These are phyloP conservation scores for Halictus rubicundus DNA, from an alignment of 1,140 invertebrate species.

Conservation along the genomic window DNA sequence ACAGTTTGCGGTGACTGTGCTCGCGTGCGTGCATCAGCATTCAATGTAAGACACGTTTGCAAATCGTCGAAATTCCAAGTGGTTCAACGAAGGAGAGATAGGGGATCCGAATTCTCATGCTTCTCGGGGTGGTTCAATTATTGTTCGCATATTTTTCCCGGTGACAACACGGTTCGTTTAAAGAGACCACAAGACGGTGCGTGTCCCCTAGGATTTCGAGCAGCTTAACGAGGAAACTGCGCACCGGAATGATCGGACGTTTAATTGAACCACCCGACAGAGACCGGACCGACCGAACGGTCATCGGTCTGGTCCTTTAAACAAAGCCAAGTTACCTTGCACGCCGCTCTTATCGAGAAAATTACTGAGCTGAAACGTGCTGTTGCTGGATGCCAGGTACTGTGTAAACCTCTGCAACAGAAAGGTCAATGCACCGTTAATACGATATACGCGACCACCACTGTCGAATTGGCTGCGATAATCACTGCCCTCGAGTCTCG, in stretches of 20 bases:
- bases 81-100: neutral
- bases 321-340: slow-evolving; percentile 86
- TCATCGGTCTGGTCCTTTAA: slow-evolving; percentile 6
- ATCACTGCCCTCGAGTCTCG: neutral
- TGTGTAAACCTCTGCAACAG: slow-evolving; percentile 97
- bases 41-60: neutral
- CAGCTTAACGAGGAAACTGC: no score
- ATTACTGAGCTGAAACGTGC: slow-evolving; percentile 98
- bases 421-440: slow-evolving; percentile 27
- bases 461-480: neutral
- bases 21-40: slow-evolving; percentile 9
- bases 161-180: no score
- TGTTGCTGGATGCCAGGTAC: slow-evolving; percentile 99
- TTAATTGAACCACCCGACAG: slow-evolving; percentile 29
- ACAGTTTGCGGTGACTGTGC: neutral
- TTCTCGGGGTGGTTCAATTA: slow-evolving; percentile 6
- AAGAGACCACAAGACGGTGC: no score
- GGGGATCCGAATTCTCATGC: neutral
- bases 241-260: no score
- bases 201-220: no score
- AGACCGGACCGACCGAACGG: neutral
- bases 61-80: no score
- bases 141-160: neutral
- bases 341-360: slow-evolving; percentile 98
- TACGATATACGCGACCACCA: neutral